These are phyloP conservation scores for Tichodroma muraria DNA, from an alignment of 2,113 vertebrate species.

Conservation along the genomic window DNA sequence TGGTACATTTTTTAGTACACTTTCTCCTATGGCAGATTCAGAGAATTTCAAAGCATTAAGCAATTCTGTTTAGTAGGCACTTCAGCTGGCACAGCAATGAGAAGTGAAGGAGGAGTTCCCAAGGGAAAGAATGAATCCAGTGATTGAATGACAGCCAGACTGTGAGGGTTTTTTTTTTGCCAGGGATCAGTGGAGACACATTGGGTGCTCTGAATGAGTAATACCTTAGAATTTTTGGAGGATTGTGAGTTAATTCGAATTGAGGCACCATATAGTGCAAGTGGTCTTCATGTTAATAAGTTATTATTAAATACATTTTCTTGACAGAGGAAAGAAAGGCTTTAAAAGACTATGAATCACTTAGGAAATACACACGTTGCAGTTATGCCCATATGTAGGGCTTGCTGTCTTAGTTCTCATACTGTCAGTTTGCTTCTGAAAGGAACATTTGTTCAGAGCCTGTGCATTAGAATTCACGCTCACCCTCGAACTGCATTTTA, in stretches of 20 bases:
- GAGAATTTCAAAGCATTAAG: background rate
- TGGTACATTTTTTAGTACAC: background rate
- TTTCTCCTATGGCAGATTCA: background rate
- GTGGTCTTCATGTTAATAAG: background rate
- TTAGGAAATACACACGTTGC: background rate
- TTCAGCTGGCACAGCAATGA: background rate
- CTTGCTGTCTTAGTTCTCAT: background rate
- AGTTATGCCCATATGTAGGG: background rate
- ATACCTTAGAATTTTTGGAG: background rate
- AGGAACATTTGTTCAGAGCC: slow-evolving; percentile 17
- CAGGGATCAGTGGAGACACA: background rate
- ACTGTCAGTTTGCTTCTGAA: slow-evolving; percentile 1
- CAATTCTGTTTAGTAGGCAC: background rate
- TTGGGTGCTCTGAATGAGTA: slow-evolving; percentile 23
- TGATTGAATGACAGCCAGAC: slow-evolving; percentile 32
- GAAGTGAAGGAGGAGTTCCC: slow-evolving; percentile 27
- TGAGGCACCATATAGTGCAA: background rate
- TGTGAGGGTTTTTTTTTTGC: background rate
- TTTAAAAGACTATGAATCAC: background rate
- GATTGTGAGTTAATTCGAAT: background rate
- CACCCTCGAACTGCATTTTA: background rate
- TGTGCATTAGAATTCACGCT: slow-evolving; percentile 12
- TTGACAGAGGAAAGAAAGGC: background rate
- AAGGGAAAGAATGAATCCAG: slow-evolving; percentile 27
- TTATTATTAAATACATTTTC: background rate